phyloP scores from a whole-genome alignment of 2,113 vertebrate species.

The Leucoraja erinaceus region DNA sequence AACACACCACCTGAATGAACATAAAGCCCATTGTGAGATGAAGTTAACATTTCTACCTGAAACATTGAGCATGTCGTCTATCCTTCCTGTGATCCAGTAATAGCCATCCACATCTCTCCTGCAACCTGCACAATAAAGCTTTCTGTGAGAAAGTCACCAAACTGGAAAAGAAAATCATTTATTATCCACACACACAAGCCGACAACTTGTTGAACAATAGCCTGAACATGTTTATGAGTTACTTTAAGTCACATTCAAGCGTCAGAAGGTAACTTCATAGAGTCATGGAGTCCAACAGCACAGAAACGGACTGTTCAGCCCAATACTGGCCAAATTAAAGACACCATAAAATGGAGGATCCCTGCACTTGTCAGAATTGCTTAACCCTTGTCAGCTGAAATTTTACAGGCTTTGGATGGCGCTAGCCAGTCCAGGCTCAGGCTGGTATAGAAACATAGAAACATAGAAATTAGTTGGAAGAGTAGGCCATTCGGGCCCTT shows the following conservation, averaged over 20 bases:
- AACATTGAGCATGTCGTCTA: conserved; percentile 73
- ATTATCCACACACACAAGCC: not conserved
- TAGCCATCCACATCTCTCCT: conserved; percentile 68
- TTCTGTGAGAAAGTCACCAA: not conserved
- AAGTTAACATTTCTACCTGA: conserved; percentile 54
- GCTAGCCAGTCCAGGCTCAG: too few relatives aligned
- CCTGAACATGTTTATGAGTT: not conserved
- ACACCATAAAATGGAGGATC: too few relatives aligned
- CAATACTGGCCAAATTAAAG: too few relatives aligned
- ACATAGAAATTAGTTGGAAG: too few relatives aligned
- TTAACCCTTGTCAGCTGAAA: too few relatives aligned
- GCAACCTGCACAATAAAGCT: conserved; percentile 54
- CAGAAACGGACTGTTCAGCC: too few relatives aligned
- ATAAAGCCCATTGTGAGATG: not conserved
- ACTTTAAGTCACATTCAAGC: not conserved
- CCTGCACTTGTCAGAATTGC: too few relatives aligned
- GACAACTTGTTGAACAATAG: not conserved
- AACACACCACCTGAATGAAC: not conserved
- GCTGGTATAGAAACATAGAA: too few relatives aligned
- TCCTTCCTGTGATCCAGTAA: conserved; percentile 72
- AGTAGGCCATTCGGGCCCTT: too few relatives aligned
- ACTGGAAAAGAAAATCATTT: not conserved
- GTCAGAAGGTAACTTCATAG: not conserved
- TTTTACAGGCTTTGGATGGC: too few relatives aligned
- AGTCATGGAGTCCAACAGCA: too few relatives aligned